Evolutionary conservation across 2,797 vertebrate species (phyloP), one percentile per base, ranked within the genome.

Genomic region (Mionectes olivaceus): DNA sequence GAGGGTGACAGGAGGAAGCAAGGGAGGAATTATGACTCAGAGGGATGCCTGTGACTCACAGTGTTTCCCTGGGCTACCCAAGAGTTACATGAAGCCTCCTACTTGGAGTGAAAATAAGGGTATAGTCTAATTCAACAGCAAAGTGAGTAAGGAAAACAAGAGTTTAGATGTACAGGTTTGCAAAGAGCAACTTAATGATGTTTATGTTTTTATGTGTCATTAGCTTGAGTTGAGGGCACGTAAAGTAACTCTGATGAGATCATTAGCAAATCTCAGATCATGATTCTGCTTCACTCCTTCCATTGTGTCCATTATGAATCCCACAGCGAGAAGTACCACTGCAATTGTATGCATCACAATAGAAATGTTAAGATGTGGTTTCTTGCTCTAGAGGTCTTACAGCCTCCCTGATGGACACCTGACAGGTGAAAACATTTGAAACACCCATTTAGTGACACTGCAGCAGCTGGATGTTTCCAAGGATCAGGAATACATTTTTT

Each of bases 1-100:
- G 81, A 44, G 65, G 65, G 35, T 71, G 39, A 39, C 55, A 47
- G 27, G 25, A 84, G 43, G 57, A 90, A 83, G 79, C 69, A 68
- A 50, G n/a, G 13, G 28, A 78, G 71, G 23, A 78, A 69, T 63
- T 75, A 25, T 83, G 87, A 83, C 64, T 95, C 93, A 89, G 25
- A 63, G 50, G 25, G 19, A 35, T 71, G n/a, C 68, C 53, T 91
- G 35, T 94, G 94, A 85, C 61, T 78, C 71, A 83, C 13, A 30
- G 44, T n/a, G 64, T 83, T 93, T 93, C 75, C 81, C 50, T 71
- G 77, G 49, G 35, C 67, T 93, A 28, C 53, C 60, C 46, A 43
- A 37, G 52, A 65, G 18, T 47, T 88, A 46, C 23, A 37, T 2
- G 3, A 39, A 71, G 37, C 14, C 53, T 91, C 23, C 67, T 67